Percentiles rank a stretch among this genome's conserved stretches.
phyloP scores from a whole-genome alignment of 2,888 invertebrate species.

The Frankliniella fusca region DNA sequence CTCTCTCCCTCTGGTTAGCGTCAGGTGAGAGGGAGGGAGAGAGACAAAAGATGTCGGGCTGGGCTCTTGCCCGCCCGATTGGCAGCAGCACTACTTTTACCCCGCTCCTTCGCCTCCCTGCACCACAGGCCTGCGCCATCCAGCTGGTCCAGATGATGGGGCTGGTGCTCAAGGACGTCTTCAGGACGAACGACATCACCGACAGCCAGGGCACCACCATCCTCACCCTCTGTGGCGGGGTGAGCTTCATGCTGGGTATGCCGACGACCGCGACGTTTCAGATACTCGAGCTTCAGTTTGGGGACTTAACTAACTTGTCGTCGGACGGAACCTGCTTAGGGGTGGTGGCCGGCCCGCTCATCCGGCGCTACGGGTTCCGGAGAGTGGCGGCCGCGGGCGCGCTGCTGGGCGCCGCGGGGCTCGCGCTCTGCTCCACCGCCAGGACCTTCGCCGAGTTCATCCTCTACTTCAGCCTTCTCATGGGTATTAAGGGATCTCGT shows the following conservation, averaged over 20 bases:
- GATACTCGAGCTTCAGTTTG: not conserved
- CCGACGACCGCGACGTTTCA: not conserved
- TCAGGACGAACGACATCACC: not conserved
- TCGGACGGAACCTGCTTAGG: not conserved
- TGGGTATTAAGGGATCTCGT: too few species aligned
- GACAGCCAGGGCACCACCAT: not conserved
- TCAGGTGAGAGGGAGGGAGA: too few species aligned
- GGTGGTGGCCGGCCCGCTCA: not conserved
- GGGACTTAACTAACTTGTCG: not conserved
- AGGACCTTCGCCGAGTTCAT: not conserved
- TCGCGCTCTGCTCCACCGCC: not conserved
- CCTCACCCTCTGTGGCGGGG: not conserved
- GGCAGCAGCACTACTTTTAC: too few species aligned
- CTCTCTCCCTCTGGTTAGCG: too few species aligned
- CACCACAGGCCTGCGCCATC: not conserved
- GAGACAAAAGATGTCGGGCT: too few species aligned
- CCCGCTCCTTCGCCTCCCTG: too few species aligned
- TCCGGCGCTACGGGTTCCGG: not conserved
- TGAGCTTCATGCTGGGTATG: not conserved
- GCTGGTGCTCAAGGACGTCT: not conserved
- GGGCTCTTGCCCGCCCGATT: too few species aligned
- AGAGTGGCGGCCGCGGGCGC: not conserved
- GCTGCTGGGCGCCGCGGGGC: not conserved
- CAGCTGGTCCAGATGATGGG: conserved; percentile 12
- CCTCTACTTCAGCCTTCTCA: not conserved